These are phyloP conservation scores for Martes flavigula DNA, from an alignment of 2,797 vertebrate species.

Conservation along the genomic window DNA sequence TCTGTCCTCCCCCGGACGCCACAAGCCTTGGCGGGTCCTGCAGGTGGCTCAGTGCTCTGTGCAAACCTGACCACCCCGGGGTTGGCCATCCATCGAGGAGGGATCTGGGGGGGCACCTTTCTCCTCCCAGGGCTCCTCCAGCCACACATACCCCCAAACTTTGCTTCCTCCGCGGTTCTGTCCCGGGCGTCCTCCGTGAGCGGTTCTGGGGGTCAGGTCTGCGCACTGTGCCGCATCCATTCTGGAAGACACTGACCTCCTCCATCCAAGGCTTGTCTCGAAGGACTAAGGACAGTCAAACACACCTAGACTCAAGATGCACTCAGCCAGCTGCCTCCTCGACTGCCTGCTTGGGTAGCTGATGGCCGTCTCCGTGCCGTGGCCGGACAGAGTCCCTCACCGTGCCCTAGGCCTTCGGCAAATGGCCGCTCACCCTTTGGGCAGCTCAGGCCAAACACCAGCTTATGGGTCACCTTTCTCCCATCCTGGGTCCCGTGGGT, in stretches of 20 bases:
- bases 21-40: no score
- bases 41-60: no score
- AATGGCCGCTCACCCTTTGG: rapidly evolving
- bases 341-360: rapidly evolving
- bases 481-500: neutral
- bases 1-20: neutral
- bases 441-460: no score
- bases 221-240: rapidly evolving
- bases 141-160: neutral
- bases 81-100: rapidly evolving
- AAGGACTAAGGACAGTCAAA: neutral
- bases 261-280: rapidly evolving
- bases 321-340: neutral
- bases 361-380: rapidly evolving
- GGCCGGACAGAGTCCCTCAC: rapidly evolving
- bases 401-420: rapidly evolving
- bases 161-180: rapidly evolving
- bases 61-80: rapidly evolving
- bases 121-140: no score
- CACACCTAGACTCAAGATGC: rapidly evolving
- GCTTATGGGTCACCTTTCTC: neutral
- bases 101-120: rapidly evolving
- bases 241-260: neutral
- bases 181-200: neutral
- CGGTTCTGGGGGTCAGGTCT: neutral